These are phyloP conservation scores for Xyrichtys novacula DNA, from an alignment of 2,797 vertebrate species.

Conservation along the genomic window DNA sequence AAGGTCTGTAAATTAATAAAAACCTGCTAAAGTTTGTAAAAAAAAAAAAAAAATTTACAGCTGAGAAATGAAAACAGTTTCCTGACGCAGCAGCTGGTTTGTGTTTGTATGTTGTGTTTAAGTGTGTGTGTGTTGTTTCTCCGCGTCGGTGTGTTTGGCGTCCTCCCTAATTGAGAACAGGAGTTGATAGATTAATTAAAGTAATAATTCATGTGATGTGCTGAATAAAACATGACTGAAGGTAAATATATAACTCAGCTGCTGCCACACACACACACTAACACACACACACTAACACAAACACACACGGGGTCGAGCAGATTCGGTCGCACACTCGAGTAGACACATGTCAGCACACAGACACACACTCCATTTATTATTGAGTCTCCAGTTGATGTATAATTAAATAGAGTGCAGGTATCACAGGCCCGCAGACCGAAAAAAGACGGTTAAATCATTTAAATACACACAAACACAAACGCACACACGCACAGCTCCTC, in stretches of 20 bases:
- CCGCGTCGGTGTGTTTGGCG: not conserved
- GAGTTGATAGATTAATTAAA: conserved; percentile 64
- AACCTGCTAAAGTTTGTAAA: too few species aligned
- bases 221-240: conserved; percentile 58
- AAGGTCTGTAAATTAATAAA: too few species aligned
- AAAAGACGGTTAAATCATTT: conserved; percentile 66
- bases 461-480: conserved; percentile 33
- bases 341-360: not conserved
- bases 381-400: conserved; percentile 59
- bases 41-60: too few species aligned
- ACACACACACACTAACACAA: conserved; percentile 14
- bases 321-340: conserved; percentile 7
- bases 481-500: conserved; percentile 10
- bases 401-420: conserved; percentile 67
- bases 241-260: conserved; percentile 55
- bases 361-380: conserved; percentile 59
- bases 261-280: conserved; percentile 2
- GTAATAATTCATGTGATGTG: conserved; percentile 53
- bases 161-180: conserved; percentile 25
- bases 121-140: conserved; percentile 4
- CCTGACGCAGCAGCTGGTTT: too few species aligned
- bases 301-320: not conserved
- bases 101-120: too few species aligned
- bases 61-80: too few species aligned
- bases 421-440: conserved; percentile 45